Conservation (phyloP, 37 sponge, comb jelly and placozoan genomes). For the Beroe ovata region DNA sequence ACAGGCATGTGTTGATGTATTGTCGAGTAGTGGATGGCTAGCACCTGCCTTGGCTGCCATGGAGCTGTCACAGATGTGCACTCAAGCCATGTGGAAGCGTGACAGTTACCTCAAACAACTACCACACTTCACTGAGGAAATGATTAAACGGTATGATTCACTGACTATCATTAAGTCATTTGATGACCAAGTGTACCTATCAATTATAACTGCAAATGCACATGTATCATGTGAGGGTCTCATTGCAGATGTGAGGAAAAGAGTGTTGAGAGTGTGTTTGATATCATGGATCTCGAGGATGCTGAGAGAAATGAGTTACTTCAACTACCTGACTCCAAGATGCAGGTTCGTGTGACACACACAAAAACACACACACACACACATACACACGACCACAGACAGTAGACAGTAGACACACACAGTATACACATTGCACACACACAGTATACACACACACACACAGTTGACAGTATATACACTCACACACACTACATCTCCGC, state of each 20-base stretch:
- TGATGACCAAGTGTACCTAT: too few relatives aligned
- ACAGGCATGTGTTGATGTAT: conserved; percentile 97
- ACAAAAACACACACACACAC: too few relatives aligned
- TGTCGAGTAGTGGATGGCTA: conserved; percentile 97
- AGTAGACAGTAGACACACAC: too few relatives aligned
- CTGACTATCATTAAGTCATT: not conserved
- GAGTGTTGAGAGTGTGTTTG: conserved; percentile 92
- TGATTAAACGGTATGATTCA: conserved; percentile 80
- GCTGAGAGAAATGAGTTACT: conserved; percentile 79
- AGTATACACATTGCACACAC: too few relatives aligned
- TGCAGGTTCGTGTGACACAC: conserved; percentile 83
- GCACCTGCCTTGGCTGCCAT: conserved; percentile 93
- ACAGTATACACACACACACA: too few relatives aligned
- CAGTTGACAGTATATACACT: too few relatives aligned
- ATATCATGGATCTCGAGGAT: conserved; percentile 98
- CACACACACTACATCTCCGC: not conserved
- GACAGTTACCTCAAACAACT: conserved; percentile 97
- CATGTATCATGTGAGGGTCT: too few relatives aligned
- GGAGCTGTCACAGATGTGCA: conserved; percentile 98
- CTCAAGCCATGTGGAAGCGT: conserved; percentile 99
- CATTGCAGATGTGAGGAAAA: conserved; percentile 50
- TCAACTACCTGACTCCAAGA: conserved; percentile 80
- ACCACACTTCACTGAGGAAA: conserved; percentile 92
- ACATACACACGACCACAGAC: not conserved
- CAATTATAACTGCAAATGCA: too few relatives aligned